Base-by-base conservation (phyloP, 2,797 vertebrate genomes). In the Cossypha niveicapilla region DNA sequence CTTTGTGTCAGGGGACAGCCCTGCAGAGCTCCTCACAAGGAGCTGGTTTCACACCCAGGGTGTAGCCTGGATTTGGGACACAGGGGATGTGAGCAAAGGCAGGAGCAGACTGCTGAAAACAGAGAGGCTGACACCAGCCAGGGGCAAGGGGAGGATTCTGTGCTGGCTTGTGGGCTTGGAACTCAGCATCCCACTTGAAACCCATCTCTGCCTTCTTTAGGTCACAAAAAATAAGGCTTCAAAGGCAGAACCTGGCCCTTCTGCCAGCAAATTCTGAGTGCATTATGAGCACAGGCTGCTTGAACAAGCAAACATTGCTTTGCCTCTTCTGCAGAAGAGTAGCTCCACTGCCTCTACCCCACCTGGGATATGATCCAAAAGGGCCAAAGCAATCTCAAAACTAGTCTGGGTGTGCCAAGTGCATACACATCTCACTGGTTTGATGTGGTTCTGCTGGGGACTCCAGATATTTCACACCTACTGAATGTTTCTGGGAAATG, bases 401-500 rank as follows among this genome's bases (percentile, higher is more conserved):
- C 72, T 8, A 12, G 30, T 3, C 24, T 0, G 1, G 70, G 30
- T 42, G 54, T 72, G 79, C 91, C 91, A 77, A 94, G 70, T 7
- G 6, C 79, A 11, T 27, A 4, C 3, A 44, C 25, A 54, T 86
- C 45, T 75, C 50, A 7, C 73, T 28, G 32, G 73, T 72, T 88
- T 96, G 82, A 95, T 94, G 93, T 89, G 93, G 86, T 67, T 77
- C 2, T 63, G 51, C 44, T 75, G 67, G 34, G 62, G 82, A 44
- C 76, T 91, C n/a, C 51, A 75, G 22, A 28, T 62, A 86, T 80
- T 93, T 95, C 86, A 76, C 82, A 92, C 90, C 91, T 91, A 81
- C 85, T 80, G 68, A 22, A 54, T 30, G 61, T 77, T 96, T 88
- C 92, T 93, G 94, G 92, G 89, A 94, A 96, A 80, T 23, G 45